Evolutionary conservation across 2,888 invertebrate genomes (phyloP).

Genomic region (Melitaea athalia): DNA sequence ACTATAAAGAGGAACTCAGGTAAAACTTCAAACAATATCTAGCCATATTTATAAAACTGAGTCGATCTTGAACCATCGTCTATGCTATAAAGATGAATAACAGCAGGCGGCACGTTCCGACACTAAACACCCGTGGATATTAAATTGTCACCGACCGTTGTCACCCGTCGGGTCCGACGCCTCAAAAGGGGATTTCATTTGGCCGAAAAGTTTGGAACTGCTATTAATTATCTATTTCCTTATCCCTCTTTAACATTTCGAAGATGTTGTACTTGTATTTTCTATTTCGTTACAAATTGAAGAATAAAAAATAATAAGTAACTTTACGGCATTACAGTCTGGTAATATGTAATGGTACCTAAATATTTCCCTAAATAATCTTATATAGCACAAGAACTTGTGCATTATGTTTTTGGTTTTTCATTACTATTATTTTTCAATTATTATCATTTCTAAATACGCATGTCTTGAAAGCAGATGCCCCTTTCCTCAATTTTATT

Average conservation of each 20-base stretch:
- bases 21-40: neutral
- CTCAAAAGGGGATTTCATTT: slow-evolving; percentile 78
- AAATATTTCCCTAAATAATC: too few species aligned
- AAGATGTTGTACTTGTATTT: slow-evolving; percentile 42
- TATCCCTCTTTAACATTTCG: slow-evolving; percentile 68
- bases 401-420: too few species aligned
- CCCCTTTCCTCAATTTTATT: too few species aligned
- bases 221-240: slow-evolving; percentile 79
- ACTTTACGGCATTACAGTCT: neutral
- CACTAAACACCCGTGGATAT: slow-evolving; percentile 58
- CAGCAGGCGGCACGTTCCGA: slow-evolving; percentile 22
- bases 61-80: neutral
- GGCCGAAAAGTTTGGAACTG: slow-evolving; percentile 74
- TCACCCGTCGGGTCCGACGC: slow-evolving; percentile 51
- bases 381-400: too few species aligned
- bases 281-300: neutral
- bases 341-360: too few species aligned
- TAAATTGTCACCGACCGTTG: slow-evolving; percentile 70
- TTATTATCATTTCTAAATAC: too few species aligned
- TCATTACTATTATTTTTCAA: too few species aligned
- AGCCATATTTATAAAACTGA: slow-evolving; percentile 7
- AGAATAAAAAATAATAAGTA: neutral
- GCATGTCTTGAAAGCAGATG: too few species aligned
- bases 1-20: neutral
- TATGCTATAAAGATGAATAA: slow-evolving; percentile 26